These are phyloP conservation scores for Mercenaria mercenaria DNA, from an alignment of 1,140 invertebrate genomes.

Conservation along the genomic window DNA sequence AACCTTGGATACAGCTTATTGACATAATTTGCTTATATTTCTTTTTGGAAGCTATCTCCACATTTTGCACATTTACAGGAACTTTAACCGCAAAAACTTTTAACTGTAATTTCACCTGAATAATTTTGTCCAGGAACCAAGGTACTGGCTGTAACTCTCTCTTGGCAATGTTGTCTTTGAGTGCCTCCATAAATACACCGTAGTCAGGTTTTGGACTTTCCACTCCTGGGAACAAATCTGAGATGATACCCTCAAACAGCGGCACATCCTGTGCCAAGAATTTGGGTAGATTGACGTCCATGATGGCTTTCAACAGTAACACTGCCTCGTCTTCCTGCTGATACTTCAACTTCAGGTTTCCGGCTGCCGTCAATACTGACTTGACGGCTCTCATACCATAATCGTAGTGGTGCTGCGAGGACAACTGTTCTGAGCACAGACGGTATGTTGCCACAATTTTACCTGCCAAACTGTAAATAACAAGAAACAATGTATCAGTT, in stretches of 20 bases:
- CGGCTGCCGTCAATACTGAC: constrained; percentile 86
- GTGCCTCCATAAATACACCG: constrained; percentile 85
- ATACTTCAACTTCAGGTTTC: constrained; percentile 86
- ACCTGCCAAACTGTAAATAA: constrained; percentile 82
- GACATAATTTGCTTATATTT: too few relatives aligned
- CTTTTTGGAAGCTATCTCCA: too few relatives aligned
- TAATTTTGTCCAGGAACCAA: constrained; percentile 86
- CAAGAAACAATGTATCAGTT: neutral
- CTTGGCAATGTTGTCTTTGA: constrained; percentile 85
- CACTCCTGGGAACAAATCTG: constrained; percentile 86
- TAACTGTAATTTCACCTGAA: constrained; percentile 80
- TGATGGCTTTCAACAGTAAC: constrained; percentile 86
- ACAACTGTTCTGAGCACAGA: constrained; percentile 87
- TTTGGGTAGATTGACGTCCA: constrained; percentile 87
- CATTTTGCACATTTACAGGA: too few relatives aligned
- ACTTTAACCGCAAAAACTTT: too few relatives aligned
- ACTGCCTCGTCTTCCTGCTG: constrained; percentile 85
- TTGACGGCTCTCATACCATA: constrained; percentile 87
- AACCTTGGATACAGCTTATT: too few relatives aligned
- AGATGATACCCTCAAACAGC: constrained; percentile 86
- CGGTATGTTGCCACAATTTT: constrained; percentile 87
- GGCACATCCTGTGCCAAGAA: constrained; percentile 87
- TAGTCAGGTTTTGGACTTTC: constrained; percentile 89
- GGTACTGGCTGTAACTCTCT: constrained; percentile 84
- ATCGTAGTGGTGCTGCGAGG: constrained; percentile 87